A percentile compares a stretch with the other conserved stretches of the same genome.
phyloP scores from a whole-genome alignment of 2,113 vertebrate genomes.

The Prionailurus bengalensis region DNA sequence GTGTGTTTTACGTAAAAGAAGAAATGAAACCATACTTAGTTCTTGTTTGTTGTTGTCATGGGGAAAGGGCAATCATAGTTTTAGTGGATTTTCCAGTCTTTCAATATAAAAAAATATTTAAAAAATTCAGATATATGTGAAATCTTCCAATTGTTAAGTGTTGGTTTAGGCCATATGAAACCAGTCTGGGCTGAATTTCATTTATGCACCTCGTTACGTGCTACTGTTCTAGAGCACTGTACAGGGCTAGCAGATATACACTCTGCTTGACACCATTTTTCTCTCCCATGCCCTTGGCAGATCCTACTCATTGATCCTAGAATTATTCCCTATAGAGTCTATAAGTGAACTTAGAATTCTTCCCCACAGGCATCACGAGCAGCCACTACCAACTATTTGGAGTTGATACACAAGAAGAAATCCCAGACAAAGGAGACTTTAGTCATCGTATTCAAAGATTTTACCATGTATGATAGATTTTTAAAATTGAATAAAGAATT shows the following conservation, averaged over 20 bases:
- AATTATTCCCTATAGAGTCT: not conserved
- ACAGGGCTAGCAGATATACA: not conserved
- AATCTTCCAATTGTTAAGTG: not conserved
- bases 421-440: not conserved
- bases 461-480: not conserved
- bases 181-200: not conserved
- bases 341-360: constrained; percentile 36
- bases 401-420: not conserved
- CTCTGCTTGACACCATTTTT: not conserved
- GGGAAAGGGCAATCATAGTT: not conserved
- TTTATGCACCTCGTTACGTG: not conserved
- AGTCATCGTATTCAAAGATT: not conserved
- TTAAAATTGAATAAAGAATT: constrained; percentile 48
- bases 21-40: not conserved
- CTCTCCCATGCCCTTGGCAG: not conserved
- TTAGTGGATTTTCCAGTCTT: not conserved
- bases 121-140: not conserved
- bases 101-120: not conserved
- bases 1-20: not conserved
- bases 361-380: not conserved
- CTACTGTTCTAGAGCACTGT: not conserved
- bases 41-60: not conserved
- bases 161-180: not conserved
- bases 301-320: not conserved
- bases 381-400: constrained; percentile 1